Conservation (phyloP, 1,140 invertebrate genomes). For the Sycobia sp. region DNA sequence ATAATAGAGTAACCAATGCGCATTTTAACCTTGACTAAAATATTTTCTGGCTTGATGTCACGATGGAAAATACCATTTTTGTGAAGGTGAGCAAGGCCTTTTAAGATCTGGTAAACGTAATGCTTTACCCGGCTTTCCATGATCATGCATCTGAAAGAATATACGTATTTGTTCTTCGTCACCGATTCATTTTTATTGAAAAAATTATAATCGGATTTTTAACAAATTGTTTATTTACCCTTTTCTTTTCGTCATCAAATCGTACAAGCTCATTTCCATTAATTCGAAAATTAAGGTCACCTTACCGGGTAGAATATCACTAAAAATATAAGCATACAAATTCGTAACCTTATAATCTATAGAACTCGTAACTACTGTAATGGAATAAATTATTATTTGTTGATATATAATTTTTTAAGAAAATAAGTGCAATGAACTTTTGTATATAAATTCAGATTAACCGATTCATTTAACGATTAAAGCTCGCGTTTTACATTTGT, state of each 20-base stretch:
- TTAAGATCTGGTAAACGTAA: constrained; percentile 67
- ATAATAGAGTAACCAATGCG: too few relatives aligned
- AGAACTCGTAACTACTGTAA: too few relatives aligned
- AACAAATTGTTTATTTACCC: constrained; percentile 44
- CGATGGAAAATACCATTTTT: constrained; percentile 71
- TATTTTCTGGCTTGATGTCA: constrained; percentile 76
- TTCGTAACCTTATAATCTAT: too few relatives aligned
- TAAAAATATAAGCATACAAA: too few relatives aligned
- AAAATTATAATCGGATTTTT: background rate
- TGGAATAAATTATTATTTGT: too few relatives aligned
- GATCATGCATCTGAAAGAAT: constrained; percentile 44
- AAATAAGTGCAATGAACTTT: too few relatives aligned
- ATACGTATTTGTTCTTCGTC: background rate
- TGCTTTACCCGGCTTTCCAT: constrained; percentile 56
- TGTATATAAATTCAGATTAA: too few relatives aligned
- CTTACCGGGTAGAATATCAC: constrained; percentile 61
- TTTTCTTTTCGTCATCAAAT: constrained; percentile 64
- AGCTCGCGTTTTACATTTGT: too few relatives aligned
- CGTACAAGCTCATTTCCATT: constrained; percentile 75
- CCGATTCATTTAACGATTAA: too few relatives aligned
- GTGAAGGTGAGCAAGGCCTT: constrained; percentile 65
- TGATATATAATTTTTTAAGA: too few relatives aligned
- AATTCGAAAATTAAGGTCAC: constrained; percentile 70
- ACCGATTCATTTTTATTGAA: background rate
- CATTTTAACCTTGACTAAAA: constrained; percentile 66